A percentile compares a stretch with the other conserved stretches of the same genome.
phyloP scores from a whole-genome alignment of 2,888 invertebrate species.

The Amorpha juglandis region DNA sequence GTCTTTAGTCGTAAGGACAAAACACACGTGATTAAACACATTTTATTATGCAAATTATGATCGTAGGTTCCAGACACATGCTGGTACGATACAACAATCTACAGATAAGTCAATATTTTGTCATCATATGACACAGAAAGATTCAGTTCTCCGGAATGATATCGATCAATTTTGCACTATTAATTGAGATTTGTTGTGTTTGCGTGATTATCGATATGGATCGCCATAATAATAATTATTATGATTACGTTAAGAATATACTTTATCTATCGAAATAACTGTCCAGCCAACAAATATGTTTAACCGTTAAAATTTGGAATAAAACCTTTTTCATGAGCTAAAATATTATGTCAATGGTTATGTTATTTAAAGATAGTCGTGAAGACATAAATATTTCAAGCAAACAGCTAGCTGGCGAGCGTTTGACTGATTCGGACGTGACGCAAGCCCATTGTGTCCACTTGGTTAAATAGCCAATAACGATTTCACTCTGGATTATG shows the following conservation, averaged over 20 bases:
- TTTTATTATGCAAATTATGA: constrained; percentile 41
- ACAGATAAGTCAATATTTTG: background rate
- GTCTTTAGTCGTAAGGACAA: no score
- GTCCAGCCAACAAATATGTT: background rate
- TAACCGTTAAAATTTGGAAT: background rate
- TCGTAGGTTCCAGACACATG: constrained; percentile 47
- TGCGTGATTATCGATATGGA: no score
- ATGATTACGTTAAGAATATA: background rate
- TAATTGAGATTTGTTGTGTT: no score
- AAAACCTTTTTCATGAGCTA: constrained; percentile 10
- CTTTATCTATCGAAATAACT: background rate
- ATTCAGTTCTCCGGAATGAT: background rate
- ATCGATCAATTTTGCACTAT: background rate
- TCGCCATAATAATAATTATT: no score
- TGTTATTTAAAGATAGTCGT: constrained; percentile 22
- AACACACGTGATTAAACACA: background rate
- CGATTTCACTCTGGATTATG: constrained; percentile 65
- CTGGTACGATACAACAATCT: constrained; percentile 36
- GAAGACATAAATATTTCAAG: constrained; percentile 41
- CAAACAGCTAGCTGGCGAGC: constrained; percentile 48
- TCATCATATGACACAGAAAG: background rate
- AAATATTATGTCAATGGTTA: constrained; percentile 14
- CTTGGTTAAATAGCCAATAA: constrained; percentile 59
- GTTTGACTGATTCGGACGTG: constrained; percentile 53
- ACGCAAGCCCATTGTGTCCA: constrained; percentile 71